Evolutionary conservation across 2,113 vertebrate genomes (phyloP).

Genomic region (Heptranchias perlo): DNA sequence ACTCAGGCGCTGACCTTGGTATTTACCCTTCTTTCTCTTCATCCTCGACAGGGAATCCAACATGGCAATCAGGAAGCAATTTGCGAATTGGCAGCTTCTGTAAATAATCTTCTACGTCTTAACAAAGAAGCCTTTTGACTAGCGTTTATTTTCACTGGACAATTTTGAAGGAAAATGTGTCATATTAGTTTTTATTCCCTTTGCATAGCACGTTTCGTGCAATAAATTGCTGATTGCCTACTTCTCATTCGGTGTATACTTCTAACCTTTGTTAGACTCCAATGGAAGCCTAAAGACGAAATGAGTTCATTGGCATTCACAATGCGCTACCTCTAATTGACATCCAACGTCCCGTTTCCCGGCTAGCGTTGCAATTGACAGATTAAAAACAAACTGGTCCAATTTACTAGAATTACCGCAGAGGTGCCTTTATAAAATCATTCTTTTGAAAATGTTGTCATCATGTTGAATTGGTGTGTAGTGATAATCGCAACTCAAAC

Average conservation of each 20-base stretch:
- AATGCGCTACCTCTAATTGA: slow-evolving; percentile 34
- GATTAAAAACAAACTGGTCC: slow-evolving; percentile 14
- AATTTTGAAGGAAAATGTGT: slow-evolving; percentile 35
- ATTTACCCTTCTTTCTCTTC: slow-evolving; percentile 31
- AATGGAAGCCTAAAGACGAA: slow-evolving; percentile 22
- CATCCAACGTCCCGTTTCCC: slow-evolving; percentile 10
- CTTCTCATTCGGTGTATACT: slow-evolving; percentile 17
- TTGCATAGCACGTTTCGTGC: slow-evolving; percentile 37
- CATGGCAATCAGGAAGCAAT: slow-evolving; percentile 36
- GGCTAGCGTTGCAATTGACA: slow-evolving; percentile 31
- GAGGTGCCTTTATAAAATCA: not conserved
- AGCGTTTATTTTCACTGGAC: slow-evolving; percentile 21
- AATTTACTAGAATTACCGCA: not conserved
- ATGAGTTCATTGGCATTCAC: slow-evolving; percentile 35
- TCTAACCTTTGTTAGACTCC: slow-evolving; percentile 10
- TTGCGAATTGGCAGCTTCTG: slow-evolving; percentile 33
- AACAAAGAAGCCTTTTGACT: slow-evolving; percentile 38
- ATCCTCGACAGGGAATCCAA: slow-evolving; percentile 31
- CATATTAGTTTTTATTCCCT: slow-evolving; percentile 39
- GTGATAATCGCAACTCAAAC: slow-evolving; percentile 27
- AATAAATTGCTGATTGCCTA: slow-evolving; percentile 40
- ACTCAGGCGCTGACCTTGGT: slow-evolving; percentile 36
- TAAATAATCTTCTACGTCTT: slow-evolving; percentile 38
- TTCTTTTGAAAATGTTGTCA: slow-evolving; percentile 31
- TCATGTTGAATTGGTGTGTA: slow-evolving; percentile 23